Conservation (phyloP, 2,113 vertebrate species). For the Romanogobio albipinnatus region DNA sequence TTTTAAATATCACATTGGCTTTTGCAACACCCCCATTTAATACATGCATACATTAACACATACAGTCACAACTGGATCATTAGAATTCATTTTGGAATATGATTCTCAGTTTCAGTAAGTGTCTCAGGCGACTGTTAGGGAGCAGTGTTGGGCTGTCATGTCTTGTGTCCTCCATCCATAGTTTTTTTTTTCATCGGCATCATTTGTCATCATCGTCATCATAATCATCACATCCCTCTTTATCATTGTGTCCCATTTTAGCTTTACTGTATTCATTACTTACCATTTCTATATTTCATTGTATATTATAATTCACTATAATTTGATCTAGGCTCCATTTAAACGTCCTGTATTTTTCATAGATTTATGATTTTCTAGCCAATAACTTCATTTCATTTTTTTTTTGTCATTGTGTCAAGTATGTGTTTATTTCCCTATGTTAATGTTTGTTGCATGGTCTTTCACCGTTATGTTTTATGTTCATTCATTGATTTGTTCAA, state of each 20-base stretch:
- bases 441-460: conserved; percentile 8
- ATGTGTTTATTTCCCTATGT: neutral
- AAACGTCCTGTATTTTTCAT: conserved; percentile 28
- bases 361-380: conserved; percentile 41
- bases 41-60: neutral
- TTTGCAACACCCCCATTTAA: neutral
- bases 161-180: conserved; percentile 29
- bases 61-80: neutral
- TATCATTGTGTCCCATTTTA: conserved; percentile 16
- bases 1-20: neutral
- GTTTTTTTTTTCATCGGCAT: neutral
- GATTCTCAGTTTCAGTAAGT: neutral
- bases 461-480: neutral
- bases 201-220: neutral
- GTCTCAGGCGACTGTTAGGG: conserved; percentile 2
- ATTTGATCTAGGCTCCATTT: neutral
- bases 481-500: neutral
- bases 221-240: neutral
- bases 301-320: conserved; percentile 12
- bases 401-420: conserved; percentile 20
- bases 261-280: conserved; percentile 20
- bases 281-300: conserved; percentile 49
- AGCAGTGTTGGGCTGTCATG: conserved; percentile 11
- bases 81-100: neutral
- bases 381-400: neutral